Base-by-base conservation (phyloP, 2,888 invertebrate species). In the Drosophila anceps region DNA sequence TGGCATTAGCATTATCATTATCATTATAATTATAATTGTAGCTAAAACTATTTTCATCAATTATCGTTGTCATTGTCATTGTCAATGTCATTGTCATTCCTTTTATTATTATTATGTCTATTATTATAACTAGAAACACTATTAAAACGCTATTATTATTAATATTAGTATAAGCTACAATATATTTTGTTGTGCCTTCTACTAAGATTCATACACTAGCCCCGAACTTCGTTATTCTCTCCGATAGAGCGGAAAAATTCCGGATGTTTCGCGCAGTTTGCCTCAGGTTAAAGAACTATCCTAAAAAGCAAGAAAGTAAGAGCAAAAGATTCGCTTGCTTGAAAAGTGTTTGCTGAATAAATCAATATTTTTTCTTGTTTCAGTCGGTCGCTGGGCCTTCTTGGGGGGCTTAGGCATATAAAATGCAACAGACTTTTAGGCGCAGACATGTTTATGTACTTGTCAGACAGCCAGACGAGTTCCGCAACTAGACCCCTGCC, bases 371-470 rank as follows among this genome's bases (percentile, higher is more conserved):
- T 55, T n/a, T 8, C 20, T 57, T 50, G 33, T 50, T 20, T 12
- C 50, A 8, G 31, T 31, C 12, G 31, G 24, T 53, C 8, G 54
- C 2, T 20, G 43, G 55, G 39, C 39, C 41, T 43, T 9, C 13
- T n/a, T n/a, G 24, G 35, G 29, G 35, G n/a, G 51, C 35, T 2
- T 37, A 53, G 57, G 35, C 69, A 63, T 58, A 77, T 69, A 80
- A 78, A 84, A 80, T 82, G 86, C 80, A 82, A 61, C 81, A 85
- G 81, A 90, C 77, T 81, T 80, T 82, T 78, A 88, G 90, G 88
- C 88, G 79, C 82, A 88, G 85, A 88, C 88, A 88, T 82, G 83
- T 88, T 83, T 88, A 88, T 84, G 76, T 81, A 75, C 79, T 83
- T 83, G 79, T 81, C 81, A 81, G 86, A 84, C 83, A 76, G 58